These are phyloP conservation scores for Salmo trutta DNA, from an alignment of 2,797 vertebrate genomes.

Conservation along the genomic window DNA sequence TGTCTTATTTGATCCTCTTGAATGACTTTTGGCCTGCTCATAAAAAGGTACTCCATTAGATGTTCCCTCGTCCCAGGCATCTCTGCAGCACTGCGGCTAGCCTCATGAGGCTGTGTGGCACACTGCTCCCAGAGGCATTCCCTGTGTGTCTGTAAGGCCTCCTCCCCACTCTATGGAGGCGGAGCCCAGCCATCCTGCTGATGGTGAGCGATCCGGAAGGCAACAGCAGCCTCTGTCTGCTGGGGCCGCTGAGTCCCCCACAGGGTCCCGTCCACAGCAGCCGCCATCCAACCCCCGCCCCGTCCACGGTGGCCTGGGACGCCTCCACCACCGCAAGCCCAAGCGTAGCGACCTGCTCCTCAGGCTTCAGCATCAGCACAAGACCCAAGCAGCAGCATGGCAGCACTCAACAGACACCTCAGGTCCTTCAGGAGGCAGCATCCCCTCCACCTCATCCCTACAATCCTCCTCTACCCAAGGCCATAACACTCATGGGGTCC, in stretches of 20 bases:
- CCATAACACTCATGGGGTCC: constrained; percentile 81
- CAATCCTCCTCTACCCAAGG: constrained; percentile 64
- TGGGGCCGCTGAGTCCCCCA: constrained; percentile 30
- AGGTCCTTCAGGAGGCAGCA: constrained; percentile 77
- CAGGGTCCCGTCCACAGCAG: constrained; percentile 49
- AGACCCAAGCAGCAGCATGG: constrained; percentile 53
- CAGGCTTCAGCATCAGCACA: constrained; percentile 71
- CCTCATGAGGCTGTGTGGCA: constrained; percentile 73
- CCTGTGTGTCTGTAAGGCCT: constrained; percentile 64
- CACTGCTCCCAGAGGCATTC: constrained; percentile 61
- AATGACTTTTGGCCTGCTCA: constrained; percentile 67
- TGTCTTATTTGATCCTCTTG: constrained; percentile 65
- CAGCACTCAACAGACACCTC: constrained; percentile 71
- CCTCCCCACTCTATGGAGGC: constrained; percentile 77
- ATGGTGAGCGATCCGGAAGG: constrained; percentile 76
- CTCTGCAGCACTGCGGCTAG: constrained; percentile 69
- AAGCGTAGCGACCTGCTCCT: constrained; percentile 74
- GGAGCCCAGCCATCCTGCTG: constrained; percentile 66
- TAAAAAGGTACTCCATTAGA: constrained; percentile 56
- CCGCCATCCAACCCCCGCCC: constrained; percentile 39
- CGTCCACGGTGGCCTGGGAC: constrained; percentile 62
- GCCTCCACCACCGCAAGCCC: constrained; percentile 42
- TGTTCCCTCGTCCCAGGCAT: constrained; percentile 64
- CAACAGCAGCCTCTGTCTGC: constrained; percentile 60
- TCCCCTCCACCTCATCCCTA: constrained; percentile 68